Evolutionary conservation across 2,888 invertebrate species (phyloP), one percentile per base, ranked within the genome.

Genomic region (Hetaerina titia): DNA sequence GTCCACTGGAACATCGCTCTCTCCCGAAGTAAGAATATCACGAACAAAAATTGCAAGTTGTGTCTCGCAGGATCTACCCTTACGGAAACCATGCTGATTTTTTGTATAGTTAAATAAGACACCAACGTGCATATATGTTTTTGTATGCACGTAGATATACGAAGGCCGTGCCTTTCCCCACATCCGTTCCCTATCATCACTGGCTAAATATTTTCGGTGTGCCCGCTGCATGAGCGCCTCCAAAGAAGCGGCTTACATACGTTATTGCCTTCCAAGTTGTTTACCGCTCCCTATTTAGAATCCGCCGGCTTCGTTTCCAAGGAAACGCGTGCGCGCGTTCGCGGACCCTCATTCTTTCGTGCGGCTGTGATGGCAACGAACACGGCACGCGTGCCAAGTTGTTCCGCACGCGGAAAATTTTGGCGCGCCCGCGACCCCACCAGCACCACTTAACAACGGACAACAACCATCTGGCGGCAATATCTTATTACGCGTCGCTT

Each of bases 211-310:
- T 74, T n/a, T 74, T 19, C 74, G n/a, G 17, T 19, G 25, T 74
- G 45, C 81, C 31, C 31, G 81, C 22, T 15, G 13, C 69, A 69
- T 19, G 69, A 22, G 19, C 69, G 15, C 22, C 69, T 5, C 60
- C 60, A 60, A 17, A 60, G 5, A 60, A 5, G 60, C 60, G 11
- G 45, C 45, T 45, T 45, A 45, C 1, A 11, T 25, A 13, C 81
- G 2, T 81, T 8, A 2, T 81, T 17, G n/a, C 9, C 31, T 31
- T n/a, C 31, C 81, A 5, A 19, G 31, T 8, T 13, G 25, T 74
- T 74, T 74, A 74, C 25, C 74, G 74, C 74, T 74, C 74, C 25
- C 25, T 25, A 74, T 74, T 74, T 74, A 74, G n/a, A 74, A 74
- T 25, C 74, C n/a, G 74, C 25, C 25, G 25, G 25, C 74, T 74